Conservation (phyloP, 2,888 invertebrate genomes). For the Andrena haemorrhoa region DNA sequence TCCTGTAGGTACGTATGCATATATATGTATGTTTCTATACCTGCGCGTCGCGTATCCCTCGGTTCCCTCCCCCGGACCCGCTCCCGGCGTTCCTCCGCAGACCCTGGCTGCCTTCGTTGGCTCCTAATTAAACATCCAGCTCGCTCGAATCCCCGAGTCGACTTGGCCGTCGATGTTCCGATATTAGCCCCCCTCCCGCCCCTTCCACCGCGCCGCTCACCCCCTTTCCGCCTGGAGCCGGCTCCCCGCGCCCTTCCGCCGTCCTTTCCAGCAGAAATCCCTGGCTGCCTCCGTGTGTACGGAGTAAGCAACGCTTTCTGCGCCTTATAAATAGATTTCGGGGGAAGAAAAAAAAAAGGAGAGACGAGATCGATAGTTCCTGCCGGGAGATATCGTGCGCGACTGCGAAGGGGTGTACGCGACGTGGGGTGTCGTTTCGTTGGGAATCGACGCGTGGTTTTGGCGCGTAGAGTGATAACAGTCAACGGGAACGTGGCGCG, state of each 20-base stretch:
- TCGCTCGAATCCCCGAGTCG: constrained; percentile 81
- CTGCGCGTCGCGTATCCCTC: constrained; percentile 67
- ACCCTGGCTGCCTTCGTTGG: constrained; percentile 76
- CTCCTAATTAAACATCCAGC: constrained; percentile 85
- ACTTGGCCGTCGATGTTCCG: constrained; percentile 83
- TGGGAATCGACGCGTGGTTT: constrained; percentile 17
- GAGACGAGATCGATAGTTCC: constrained; percentile 63
- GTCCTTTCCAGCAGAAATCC: constrained; percentile 52
- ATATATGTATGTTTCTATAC: constrained; percentile 66
- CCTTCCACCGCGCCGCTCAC: constrained; percentile 36
- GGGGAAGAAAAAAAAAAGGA: constrained; percentile 45
- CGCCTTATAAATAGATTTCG: constrained; percentile 73
- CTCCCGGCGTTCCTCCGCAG: constrained; percentile 61
- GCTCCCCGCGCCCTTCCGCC: constrained; percentile 35
- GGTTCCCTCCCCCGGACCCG: constrained; percentile 42
- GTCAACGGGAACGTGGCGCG: neutral
- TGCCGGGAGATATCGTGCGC: constrained; percentile 62
- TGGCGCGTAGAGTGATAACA: neutral
- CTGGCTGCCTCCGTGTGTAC: constrained; percentile 59
- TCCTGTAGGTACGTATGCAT: constrained; percentile 26
- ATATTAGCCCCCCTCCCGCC: constrained; percentile 81
- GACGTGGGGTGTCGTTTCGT: constrained; percentile 9
- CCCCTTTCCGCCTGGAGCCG: constrained; percentile 32
- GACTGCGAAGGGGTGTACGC: constrained; percentile 13
- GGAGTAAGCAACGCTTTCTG: constrained; percentile 64